A percentile compares a stretch with the other conserved stretches of the same genome.
These are phyloP conservation scores for Troilus luridus DNA, from an alignment of 2,888 invertebrate species.

Conservation along the genomic window DNA sequence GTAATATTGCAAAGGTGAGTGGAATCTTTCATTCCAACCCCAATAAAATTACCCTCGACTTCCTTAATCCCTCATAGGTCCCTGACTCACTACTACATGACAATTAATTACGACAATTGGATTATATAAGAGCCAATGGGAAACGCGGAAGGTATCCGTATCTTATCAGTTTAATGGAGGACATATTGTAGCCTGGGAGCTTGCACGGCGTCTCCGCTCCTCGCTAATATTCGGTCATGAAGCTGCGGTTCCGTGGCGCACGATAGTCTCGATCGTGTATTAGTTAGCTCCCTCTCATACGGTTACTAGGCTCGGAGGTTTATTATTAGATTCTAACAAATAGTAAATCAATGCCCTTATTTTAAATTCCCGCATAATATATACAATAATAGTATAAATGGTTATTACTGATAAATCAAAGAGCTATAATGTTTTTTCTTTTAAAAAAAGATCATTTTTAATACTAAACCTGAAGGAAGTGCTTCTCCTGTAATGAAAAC, in stretches of 20 bases:
- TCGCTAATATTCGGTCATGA: constrained; percentile 32
- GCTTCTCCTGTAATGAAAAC: too few species aligned
- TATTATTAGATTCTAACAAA: not conserved
- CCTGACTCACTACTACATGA: not conserved
- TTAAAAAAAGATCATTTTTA: too few species aligned
- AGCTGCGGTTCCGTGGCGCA: not conserved
- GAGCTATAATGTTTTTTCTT: too few species aligned
- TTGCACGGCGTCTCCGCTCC: not conserved
- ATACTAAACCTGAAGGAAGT: too few species aligned
- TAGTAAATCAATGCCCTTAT: too few species aligned
- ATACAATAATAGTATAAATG: too few species aligned
- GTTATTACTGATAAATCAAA: too few species aligned
- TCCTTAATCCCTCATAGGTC: too few species aligned
- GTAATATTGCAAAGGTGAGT: too few species aligned
- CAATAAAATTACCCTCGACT: too few species aligned
- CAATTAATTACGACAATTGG: not conserved
- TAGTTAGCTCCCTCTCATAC: not conserved
- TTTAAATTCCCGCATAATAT: too few species aligned
- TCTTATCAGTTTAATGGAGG: not conserved
- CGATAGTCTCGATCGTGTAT: not conserved
- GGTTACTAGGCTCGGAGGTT: not conserved
- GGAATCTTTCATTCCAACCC: too few species aligned
- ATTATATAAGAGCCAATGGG: not conserved
- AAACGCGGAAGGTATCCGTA: constrained; percentile 16
- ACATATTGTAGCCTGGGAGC: not conserved